These are phyloP conservation scores for Gryon sp. DNA, from an alignment of 1,140 invertebrate genomes.

Conservation along the genomic window DNA sequence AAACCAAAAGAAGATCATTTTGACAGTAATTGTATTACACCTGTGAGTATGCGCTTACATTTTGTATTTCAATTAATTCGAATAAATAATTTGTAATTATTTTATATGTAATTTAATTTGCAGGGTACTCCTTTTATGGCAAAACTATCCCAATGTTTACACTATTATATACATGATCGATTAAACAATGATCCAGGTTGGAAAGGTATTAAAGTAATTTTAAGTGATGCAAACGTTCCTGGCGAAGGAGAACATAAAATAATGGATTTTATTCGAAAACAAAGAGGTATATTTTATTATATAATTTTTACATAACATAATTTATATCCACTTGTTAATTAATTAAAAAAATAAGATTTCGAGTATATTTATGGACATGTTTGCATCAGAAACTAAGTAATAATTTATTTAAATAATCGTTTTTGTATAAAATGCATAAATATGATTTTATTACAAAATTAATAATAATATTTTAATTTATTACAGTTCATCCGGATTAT, in stretches of 20 bases:
- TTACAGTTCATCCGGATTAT: constrained; percentile 92
- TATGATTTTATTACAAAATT: background rate
- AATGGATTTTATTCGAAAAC: constrained; percentile 98
- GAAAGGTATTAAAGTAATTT: constrained; percentile 95
- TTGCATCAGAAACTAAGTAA: no score
- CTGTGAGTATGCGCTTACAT: constrained; percentile 83
- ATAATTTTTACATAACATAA: background rate
- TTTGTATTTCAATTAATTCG: no score
- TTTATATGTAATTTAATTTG: constrained; percentile 49
- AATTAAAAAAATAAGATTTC: constrained; percentile 2
- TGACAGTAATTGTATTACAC: constrained; percentile 99
- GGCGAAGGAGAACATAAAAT: constrained; percentile 99
- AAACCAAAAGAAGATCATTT: constrained; percentile 96
- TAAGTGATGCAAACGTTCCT: constrained; percentile 99
- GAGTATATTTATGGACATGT: no score
- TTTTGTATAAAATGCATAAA: no score
- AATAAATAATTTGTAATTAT: no score
- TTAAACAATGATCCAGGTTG: constrained; percentile 97
- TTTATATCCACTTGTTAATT: background rate
- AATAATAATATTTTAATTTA: no score
- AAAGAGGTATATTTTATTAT: constrained; percentile 84
- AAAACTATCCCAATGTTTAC: constrained; percentile 93
- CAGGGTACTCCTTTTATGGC: constrained; percentile 99
- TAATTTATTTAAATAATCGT: no score
- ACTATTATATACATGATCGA: constrained; percentile 97